Evolutionary conservation across 35 echinoderm and acorn worm species (phyloP).

Genomic region (Lytechinus variegatus): DNA sequence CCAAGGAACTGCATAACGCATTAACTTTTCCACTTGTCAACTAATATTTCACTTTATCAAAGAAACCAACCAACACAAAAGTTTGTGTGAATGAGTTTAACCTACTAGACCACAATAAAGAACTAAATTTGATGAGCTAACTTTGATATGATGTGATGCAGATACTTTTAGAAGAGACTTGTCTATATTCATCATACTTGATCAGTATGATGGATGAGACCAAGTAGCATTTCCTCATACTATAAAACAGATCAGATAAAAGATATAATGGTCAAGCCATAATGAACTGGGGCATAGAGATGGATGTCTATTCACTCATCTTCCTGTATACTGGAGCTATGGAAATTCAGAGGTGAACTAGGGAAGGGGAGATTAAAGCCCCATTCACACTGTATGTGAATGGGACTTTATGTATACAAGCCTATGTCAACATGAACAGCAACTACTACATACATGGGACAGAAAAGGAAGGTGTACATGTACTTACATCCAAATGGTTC

Average conservation of each 20-base stretch:
- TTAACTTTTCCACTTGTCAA: background rate
- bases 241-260: background rate
- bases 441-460: background rate
- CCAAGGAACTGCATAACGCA: too few relatives aligned
- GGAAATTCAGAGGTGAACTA: background rate
- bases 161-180: slow-evolving; percentile 3
- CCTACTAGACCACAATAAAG: background rate
- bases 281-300: background rate
- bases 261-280: background rate
- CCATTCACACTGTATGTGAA: too few relatives aligned
- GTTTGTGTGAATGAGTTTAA: background rate
- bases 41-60: background rate
- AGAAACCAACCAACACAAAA: background rate
- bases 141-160: background rate
- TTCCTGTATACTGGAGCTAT: background rate
- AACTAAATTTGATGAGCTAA: background rate
- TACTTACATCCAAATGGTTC: too few relatives aligned
- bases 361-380: background rate
- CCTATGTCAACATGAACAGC: background rate
- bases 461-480: too few relatives aligned
- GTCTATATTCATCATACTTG: background rate
- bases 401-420: too few relatives aligned
- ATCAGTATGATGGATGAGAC: background rate
- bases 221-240: background rate
- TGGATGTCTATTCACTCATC: background rate